These are phyloP conservation scores for Leptopterna dolabrata DNA, from an alignment of 2,888 invertebrate species.

Conservation along the genomic window DNA sequence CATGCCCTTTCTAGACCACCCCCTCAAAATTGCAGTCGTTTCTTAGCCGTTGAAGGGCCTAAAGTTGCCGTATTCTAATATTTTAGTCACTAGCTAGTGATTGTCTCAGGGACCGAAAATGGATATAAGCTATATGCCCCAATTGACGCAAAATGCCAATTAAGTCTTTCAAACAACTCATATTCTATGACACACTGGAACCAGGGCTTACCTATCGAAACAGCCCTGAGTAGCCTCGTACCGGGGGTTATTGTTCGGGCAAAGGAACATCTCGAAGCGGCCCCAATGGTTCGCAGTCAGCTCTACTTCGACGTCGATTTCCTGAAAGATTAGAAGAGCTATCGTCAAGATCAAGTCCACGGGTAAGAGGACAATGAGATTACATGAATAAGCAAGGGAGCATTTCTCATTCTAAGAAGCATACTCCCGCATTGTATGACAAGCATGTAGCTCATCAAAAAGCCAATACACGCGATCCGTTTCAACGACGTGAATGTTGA, in stretches of 20 bases:
- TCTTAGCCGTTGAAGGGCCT: too few relatives aligned
- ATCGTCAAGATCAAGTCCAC: neutral
- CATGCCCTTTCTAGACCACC: too few relatives aligned
- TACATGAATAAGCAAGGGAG: neutral
- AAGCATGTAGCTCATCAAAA: neutral
- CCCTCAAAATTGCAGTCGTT: too few relatives aligned
- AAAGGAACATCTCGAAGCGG: conserved; percentile 84
- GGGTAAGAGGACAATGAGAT: neutral
- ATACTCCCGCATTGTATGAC: neutral
- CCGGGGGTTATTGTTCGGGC: conserved; percentile 85
- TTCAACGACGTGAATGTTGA: neutral
- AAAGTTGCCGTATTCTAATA: too few relatives aligned
- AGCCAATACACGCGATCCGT: neutral
- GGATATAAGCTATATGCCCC: too few relatives aligned
- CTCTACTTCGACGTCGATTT: conserved; percentile 87
- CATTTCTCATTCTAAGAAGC: neutral
- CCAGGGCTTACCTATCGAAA: conserved; percentile 78
- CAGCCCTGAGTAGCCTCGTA: conserved; percentile 85
- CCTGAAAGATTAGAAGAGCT: conserved; percentile 68
- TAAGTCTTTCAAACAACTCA: too few relatives aligned
- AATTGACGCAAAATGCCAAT: too few relatives aligned
- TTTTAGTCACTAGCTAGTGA: too few relatives aligned
- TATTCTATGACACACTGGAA: too few relatives aligned
- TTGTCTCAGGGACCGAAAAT: too few relatives aligned
- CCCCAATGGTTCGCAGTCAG: conserved; percentile 92